Evolutionary conservation across 2,113 vertebrate species (phyloP).

Genomic region (Actinemys pallida): DNA sequence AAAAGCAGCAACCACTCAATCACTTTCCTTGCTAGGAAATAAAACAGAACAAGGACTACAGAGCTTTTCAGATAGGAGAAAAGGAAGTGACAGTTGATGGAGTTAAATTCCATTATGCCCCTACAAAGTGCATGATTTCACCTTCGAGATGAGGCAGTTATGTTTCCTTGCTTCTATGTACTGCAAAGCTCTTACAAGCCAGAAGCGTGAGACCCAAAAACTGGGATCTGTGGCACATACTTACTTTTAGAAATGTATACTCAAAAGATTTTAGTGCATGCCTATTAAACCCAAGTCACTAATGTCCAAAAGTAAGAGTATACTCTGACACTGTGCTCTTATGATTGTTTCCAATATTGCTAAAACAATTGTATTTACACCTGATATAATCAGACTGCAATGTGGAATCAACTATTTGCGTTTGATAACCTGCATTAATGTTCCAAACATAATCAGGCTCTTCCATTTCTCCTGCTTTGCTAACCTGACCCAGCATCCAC

Average conservation of each 20-base stretch:
- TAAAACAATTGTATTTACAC: background rate
- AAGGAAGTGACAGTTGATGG: background rate
- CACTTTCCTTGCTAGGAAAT: background rate
- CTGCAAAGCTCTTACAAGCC: conserved; percentile 13
- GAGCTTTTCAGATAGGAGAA: background rate
- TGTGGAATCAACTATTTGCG: conserved; percentile 3
- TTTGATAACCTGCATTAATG: accelerated
- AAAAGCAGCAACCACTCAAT: background rate
- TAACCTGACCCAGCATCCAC: background rate
- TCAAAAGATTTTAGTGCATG: accelerated
- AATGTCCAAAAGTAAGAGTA: conserved; percentile 4
- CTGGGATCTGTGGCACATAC: background rate
- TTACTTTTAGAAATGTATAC: conserved; percentile 1
- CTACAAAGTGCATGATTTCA: background rate
- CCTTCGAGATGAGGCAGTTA: background rate
- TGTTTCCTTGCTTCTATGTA: background rate
- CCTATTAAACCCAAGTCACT: conserved; percentile 5
- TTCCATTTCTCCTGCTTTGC: background rate
- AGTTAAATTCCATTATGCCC: background rate
- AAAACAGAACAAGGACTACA: background rate
- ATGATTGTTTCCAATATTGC: background rate
- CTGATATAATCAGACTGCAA: background rate
- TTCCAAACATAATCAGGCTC: background rate
- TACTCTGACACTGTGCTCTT: background rate
- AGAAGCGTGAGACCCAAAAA: conserved; percentile 32